Conservation (phyloP, 2,888 invertebrate genomes). For the Mythimna vitellina region DNA sequence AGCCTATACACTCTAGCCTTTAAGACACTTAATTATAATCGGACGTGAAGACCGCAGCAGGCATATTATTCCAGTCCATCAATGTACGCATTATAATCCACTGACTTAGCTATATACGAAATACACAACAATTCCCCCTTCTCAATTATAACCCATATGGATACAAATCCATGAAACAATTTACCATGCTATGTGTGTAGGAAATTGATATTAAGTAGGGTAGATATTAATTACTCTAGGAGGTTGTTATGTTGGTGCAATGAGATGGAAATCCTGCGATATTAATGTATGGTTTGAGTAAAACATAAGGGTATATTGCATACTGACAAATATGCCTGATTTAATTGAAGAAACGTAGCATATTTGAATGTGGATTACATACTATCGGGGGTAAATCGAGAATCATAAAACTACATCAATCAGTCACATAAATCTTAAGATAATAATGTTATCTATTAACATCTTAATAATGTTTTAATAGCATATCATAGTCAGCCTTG, state of each 20-base stretch:
- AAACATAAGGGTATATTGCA: not conserved
- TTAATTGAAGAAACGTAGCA: not conserved
- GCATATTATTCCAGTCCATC: too few species aligned
- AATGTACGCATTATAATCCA: not conserved
- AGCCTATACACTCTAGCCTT: too few species aligned
- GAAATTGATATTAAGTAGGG: conserved; percentile 32
- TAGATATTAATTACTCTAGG: conserved; percentile 20
- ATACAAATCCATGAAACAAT: conserved; percentile 1
- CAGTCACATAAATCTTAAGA: too few species aligned
- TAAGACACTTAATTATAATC: too few species aligned
- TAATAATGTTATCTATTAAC: too few species aligned
- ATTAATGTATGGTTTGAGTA: conserved; percentile 18
- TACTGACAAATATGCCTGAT: not conserved
- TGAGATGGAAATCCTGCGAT: not conserved
- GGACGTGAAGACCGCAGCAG: too few species aligned
- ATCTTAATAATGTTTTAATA: too few species aligned
- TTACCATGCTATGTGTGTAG: conserved; percentile 14
- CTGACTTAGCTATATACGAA: not conserved
- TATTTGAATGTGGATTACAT: not conserved
- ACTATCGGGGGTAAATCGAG: too few species aligned
- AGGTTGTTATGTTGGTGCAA: not conserved
- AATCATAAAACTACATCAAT: too few species aligned
- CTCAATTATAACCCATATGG: not conserved
- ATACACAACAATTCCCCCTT: not conserved
- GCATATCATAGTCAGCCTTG: too few species aligned